Evolutionary conservation across 2,797 vertebrate species (phyloP), one percentile per base, ranked within the genome.

Genomic region (Cryptoblepharus egeriae): DNA sequence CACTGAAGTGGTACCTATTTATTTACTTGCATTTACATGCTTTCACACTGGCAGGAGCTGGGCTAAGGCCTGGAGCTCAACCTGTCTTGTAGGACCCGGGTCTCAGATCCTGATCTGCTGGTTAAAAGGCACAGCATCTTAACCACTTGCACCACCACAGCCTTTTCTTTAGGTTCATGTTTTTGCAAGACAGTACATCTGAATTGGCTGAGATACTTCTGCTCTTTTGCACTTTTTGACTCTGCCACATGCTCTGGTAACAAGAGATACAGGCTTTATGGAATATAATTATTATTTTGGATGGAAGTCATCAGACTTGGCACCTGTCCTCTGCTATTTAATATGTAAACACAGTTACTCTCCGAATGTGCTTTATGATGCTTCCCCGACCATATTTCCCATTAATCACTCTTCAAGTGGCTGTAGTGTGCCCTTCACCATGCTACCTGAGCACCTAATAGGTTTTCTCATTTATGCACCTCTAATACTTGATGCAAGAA

Each of bases 351-450:
- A 87, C 32, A 67, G 2, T 84, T 89, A 39, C 76, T 87, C 65
- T 74, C 73, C 84, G 85, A 86, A 84, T 85, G 83, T 78, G 77
- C 75, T 91, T 93, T 88, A 85, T 83, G 35, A 69, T 88, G 60
- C 68, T 87, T 55, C 71, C n/a, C 89, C 81, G 76, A 2, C 68
- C 69, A 85, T 35, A 82, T 79, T 88, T 85, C 88, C 69, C 79
- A 87, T 68, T 83, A 89, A 89, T 78, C 72, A 84, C 42, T 39
- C 82, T 85, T 85, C 64, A 85, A 76, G 81, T 88, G 75, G 60
- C 28, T 63, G 85, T 16, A 65, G 72, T 90, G 81, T 35, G 75
- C 76, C 77, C 76, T 86, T 85, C 78, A 78, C 30, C 15, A 58
- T 0, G 7, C n/a, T 18, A 8, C 85, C 42, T 78, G 83, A 89